Conservation (phyloP, 2,113 vertebrate genomes). For the Podarcis cretensis region DNA sequence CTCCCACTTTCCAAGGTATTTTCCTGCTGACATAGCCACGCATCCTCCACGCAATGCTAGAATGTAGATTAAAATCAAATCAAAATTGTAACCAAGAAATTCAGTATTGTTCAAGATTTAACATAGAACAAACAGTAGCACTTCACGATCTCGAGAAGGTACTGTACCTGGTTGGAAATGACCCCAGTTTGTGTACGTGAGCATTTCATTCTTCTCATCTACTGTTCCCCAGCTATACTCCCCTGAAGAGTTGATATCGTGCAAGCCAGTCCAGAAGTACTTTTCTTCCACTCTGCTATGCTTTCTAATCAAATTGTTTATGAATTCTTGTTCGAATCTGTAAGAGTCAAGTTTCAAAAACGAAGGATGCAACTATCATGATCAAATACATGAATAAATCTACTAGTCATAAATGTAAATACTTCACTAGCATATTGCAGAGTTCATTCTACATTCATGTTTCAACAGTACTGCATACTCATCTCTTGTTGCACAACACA, state of each 20-base stretch:
- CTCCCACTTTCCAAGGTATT: constrained; percentile 88
- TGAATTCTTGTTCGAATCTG: constrained; percentile 96
- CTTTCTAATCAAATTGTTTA: constrained; percentile 87
- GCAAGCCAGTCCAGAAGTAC: constrained; percentile 91
- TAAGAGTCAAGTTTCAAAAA: constrained; percentile 20
- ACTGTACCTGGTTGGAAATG: constrained; percentile 88
- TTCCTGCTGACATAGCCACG: constrained; percentile 82
- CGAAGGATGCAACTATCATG: background rate
- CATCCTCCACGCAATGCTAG: constrained; percentile 81
- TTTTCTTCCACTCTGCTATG: constrained; percentile 71
- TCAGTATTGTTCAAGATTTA: background rate
- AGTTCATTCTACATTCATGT: background rate
- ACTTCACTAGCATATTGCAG: background rate
- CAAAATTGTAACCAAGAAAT: constrained; percentile 13
- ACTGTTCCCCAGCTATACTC: constrained; percentile 86
- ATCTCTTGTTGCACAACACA: background rate
- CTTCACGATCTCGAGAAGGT: constrained; percentile 20
- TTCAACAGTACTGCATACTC: background rate
- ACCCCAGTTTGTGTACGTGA: constrained; percentile 91
- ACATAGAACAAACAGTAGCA: background rate
- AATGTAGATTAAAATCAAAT: constrained; percentile 40
- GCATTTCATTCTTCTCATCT: constrained; percentile 58
- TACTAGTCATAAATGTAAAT: background rate
- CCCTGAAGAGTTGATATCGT: constrained; percentile 81
- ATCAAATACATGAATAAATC: background rate